Evolutionary conservation across 2,113 vertebrate genomes (phyloP), one percentile per base, ranked within the genome.

Genomic region (Rhizomys pruinosus): DNA sequence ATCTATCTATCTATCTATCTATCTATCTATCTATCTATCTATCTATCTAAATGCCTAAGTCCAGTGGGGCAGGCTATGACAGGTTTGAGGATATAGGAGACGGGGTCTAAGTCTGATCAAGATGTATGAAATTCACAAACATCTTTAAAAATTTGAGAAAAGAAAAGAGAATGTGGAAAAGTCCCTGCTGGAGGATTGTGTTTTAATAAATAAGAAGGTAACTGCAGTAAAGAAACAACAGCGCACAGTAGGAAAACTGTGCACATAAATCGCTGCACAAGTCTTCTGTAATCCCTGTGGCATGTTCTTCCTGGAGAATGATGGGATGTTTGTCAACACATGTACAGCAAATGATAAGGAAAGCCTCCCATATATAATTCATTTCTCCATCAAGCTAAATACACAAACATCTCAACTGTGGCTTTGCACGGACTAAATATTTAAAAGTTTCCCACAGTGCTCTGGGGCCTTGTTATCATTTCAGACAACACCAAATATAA

Each of bases 151-250:
- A 52, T 52, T n/a, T n/a, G n/a, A n/a, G 11, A 52, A 52, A 52
- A 52, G 11, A 52, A 11, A 52, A 52, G 6, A 52, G 47, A 95
- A 61, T 79, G 34, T 88, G 91, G 89, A 87, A 95, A 94, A 94
- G 57, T 94, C 81, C 63, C 85, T 92, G 84, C 80, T 84, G 63
- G 91, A 88, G 96, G 92, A 96, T 96, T 97, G 59, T 93, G 44
- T 93, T 97, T 97, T 96, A 97, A 96, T 94, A 98, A 97, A 96
- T 97, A 96, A 97, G 97, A 97, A 96, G 69, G 81, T 82, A 97
- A 82, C 72, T 95, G 42, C 29, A 72, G 88, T 91, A 78, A 96
- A 96, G 29, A 96, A 87, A 97, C 95, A 96, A 77, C 47, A 97
- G 95, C 85, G 95, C 93, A 96, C 87, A 71, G 86, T 68, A 92